A percentile compares a stretch with the other conserved stretches of the same genome.
phyloP scores from a whole-genome alignment of 2,113 vertebrate species.

The Scomber scombrus region DNA sequence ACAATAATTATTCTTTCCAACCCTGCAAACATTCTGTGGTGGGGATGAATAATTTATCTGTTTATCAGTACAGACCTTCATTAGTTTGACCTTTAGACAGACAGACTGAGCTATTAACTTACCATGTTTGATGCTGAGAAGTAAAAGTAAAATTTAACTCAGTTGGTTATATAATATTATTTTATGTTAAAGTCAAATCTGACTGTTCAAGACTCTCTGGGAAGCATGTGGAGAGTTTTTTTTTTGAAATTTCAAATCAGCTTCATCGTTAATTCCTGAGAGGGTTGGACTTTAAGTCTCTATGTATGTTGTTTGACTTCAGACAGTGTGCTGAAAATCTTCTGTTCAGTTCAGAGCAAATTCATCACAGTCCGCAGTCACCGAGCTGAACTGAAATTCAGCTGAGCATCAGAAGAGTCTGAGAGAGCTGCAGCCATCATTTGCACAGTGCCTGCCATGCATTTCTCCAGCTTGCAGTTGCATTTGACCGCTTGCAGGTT shows the following conservation, averaged over 20 bases:
- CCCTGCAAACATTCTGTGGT: conserved; percentile 13
- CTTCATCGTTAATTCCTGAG: neutral
- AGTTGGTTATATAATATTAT: neutral
- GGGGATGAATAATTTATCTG: conserved; percentile 65
- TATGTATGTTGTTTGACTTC: neutral
- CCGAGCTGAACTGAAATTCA: neutral
- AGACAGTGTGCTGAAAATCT: neutral
- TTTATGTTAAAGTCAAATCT: conserved; percentile 9
- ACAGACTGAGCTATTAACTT: conserved; percentile 23
- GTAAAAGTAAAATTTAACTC: neutral
- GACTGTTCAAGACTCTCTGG: neutral
- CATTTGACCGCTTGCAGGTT: neutral
- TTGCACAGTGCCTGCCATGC: conserved; percentile 2
- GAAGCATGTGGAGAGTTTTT: neutral
- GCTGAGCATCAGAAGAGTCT: neutral
- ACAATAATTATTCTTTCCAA: conserved; percentile 43
- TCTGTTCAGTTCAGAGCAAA: neutral
- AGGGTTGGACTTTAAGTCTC: neutral
- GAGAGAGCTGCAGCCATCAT: conserved; percentile 15
- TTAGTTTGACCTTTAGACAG: conserved; percentile 43
- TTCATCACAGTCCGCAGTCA: conserved; percentile 5
- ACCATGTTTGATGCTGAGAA: conserved; percentile 12
- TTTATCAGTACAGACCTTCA: conserved; percentile 49
- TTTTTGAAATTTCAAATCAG: too few relatives aligned
- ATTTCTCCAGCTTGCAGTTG: neutral